Evolutionary conservation across 1,140 invertebrate genomes (phyloP).

Genomic region (Drosophila lowei): DNA sequence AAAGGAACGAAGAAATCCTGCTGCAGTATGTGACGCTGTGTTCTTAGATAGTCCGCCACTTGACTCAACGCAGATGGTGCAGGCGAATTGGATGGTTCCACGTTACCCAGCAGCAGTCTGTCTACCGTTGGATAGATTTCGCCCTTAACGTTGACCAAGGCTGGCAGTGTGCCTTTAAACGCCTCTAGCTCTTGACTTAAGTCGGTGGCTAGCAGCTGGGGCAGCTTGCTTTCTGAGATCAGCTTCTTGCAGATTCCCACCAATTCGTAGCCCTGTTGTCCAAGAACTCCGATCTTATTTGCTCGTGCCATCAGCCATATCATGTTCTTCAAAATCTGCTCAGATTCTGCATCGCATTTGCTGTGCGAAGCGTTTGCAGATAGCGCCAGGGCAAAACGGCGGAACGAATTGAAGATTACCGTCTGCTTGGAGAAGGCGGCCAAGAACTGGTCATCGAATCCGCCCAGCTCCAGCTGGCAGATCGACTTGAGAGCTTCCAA

Average conservation of each 20-base stretch:
- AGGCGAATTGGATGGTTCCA: background rate
- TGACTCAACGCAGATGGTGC: background rate
- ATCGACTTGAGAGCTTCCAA: conserved; percentile 83
- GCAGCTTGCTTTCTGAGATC: conserved; percentile 18
- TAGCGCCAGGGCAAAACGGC: conserved; percentile 20
- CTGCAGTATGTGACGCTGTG: conserved; percentile 89
- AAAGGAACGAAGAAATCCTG: conserved; percentile 89
- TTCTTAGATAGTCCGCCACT: conserved; percentile 88
- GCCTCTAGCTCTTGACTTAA: conserved; percentile 27
- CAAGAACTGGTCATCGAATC: conserved; percentile 61
- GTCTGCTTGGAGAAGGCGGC: conserved; percentile 41
- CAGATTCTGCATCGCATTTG: conserved; percentile 36
- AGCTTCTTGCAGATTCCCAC: conserved; percentile 51
- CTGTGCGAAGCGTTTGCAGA: conserved; percentile 11
- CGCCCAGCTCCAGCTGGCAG: conserved; percentile 83
- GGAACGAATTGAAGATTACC: conserved; percentile 35
- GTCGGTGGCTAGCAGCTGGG: conserved; percentile 12
- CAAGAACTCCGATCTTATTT: conserved; percentile 46
- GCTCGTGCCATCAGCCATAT: conserved; percentile 53
- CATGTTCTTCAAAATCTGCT: conserved; percentile 37
- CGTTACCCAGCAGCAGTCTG: conserved; percentile 20
- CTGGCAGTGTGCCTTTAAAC: background rate
- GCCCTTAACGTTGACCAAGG: conserved; percentile 9
- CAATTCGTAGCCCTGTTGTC: conserved; percentile 25
- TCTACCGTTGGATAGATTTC: conserved; percentile 74